phyloP scores from a whole-genome alignment of 2,888 invertebrate species.

The Toxonevra muliebris region DNA sequence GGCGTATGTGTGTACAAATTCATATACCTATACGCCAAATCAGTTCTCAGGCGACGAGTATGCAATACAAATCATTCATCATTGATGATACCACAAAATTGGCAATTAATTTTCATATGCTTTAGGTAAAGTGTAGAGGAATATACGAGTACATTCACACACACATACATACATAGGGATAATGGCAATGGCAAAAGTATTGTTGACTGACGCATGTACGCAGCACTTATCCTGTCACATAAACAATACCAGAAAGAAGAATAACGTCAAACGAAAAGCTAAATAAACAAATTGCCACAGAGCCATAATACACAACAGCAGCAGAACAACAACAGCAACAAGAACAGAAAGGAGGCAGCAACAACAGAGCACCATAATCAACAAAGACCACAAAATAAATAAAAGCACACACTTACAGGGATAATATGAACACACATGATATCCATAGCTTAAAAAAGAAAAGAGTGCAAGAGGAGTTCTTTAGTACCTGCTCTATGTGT shows the following conservation, averaged over 20 bases:
- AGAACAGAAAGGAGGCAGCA: background rate
- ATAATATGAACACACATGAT: conserved; percentile 15
- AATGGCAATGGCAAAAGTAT: conserved; percentile 1
- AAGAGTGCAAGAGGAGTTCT: conserved; percentile 18
- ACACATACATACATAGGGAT: too few species aligned
- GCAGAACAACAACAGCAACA: conserved; percentile 5
- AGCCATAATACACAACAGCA: conserved; percentile 23
- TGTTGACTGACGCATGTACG: conserved; percentile 33
- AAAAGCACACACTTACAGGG: conserved; percentile 26
- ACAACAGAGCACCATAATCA: conserved; percentile 2
- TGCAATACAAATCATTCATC: conserved; percentile 3
- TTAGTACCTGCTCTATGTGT: background rate
- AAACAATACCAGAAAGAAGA: conserved; percentile 28
- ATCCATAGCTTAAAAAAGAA: conserved; percentile 36
- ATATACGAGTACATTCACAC: background rate
- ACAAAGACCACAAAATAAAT: conserved; percentile 13
- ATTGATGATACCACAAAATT: conserved; percentile 16
- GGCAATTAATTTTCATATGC: conserved; percentile 39
- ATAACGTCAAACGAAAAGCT: conserved; percentile 37
- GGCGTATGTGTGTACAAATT: too few species aligned
- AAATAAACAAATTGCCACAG: conserved; percentile 35
- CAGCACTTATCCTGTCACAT: conserved; percentile 39
- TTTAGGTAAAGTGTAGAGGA: conserved; percentile 28
- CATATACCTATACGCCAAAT: too few species aligned
- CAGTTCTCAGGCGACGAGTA: too few species aligned